Conservation (phyloP, 2,888 invertebrate species). For the Oligia strigilis region DNA sequence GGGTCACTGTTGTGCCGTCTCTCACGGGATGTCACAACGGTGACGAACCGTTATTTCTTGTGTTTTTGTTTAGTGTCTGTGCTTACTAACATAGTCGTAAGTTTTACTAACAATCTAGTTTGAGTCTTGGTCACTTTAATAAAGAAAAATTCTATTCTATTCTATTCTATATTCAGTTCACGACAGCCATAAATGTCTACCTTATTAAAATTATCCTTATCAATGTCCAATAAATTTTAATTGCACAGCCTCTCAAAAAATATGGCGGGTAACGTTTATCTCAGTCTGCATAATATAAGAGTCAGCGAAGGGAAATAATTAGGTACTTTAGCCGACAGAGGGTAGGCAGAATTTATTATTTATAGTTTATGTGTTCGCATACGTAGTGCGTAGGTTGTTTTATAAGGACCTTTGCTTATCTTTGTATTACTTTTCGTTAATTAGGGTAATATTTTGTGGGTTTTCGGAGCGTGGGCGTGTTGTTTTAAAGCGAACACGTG, state of each 20-base stretch:
- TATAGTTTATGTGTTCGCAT: conserved; percentile 47
- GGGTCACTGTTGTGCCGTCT: too few relatives aligned
- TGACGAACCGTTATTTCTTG: too few relatives aligned
- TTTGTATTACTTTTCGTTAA: conserved; percentile 46
- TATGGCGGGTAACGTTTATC: conserved; percentile 57
- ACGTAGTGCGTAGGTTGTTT: conserved; percentile 23
- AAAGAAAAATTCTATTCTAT: too few relatives aligned
- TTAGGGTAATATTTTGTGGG: conserved; percentile 35
- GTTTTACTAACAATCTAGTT: too few relatives aligned
- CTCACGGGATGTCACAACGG: too few relatives aligned
- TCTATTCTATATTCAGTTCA: conserved; percentile 14
- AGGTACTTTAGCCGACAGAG: conserved; percentile 46
- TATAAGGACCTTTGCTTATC: conserved; percentile 47
- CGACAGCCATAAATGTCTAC: conserved; percentile 24
- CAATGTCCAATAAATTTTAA: conserved; percentile 54
- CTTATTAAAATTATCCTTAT: conserved; percentile 54
- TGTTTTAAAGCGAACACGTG: conserved; percentile 6
- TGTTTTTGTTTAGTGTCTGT: too few relatives aligned
- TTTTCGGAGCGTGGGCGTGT: conserved; percentile 4
- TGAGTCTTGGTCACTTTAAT: too few relatives aligned
- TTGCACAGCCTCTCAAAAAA: conserved; percentile 46
- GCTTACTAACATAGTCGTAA: too few relatives aligned
- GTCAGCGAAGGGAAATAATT: conserved; percentile 57
- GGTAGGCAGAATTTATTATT: conserved; percentile 45
- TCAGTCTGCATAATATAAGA: conserved; percentile 47